phyloP scores from a whole-genome alignment of 2,797 vertebrate species.

The Xiphophorus birchmanni region DNA sequence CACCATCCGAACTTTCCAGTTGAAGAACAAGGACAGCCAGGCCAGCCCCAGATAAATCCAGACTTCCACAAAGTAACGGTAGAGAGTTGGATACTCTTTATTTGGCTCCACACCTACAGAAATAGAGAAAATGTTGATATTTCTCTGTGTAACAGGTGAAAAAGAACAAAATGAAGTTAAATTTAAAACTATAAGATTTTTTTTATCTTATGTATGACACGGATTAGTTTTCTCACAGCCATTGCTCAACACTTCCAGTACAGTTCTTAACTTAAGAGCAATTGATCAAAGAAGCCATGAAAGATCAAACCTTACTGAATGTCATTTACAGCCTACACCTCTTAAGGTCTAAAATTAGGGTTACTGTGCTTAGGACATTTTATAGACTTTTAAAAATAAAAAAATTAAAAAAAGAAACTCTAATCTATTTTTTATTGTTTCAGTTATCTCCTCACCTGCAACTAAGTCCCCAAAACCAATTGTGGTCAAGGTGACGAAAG shows the following conservation, averaged over 20 bases:
- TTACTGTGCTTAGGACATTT: not conserved
- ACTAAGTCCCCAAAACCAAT: slow-evolving; percentile 98
- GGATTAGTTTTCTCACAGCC: not conserved
- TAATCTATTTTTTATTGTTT: not conserved
- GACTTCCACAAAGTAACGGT: slow-evolving; percentile 98
- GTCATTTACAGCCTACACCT: not conserved
- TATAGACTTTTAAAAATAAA: not conserved
- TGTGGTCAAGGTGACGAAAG: slow-evolving; percentile 98
- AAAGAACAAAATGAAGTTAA: not conserved
- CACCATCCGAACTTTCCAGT: slow-evolving; percentile 99
- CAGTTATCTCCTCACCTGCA: slow-evolving; percentile 83
- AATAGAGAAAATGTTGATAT: slow-evolving; percentile 16
- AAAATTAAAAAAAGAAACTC: too few relatives aligned
- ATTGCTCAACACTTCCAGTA: not conserved
- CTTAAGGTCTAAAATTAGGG: not conserved
- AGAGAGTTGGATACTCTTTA: slow-evolving; percentile 90
- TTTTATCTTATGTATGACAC: not conserved
- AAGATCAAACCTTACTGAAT: not conserved
- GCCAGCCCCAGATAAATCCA: slow-evolving; percentile 98
- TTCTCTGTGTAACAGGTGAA: not conserved
- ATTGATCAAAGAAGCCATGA: not conserved
- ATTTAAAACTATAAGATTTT: not conserved
- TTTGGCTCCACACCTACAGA: slow-evolving; percentile 91
- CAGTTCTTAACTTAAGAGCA: not conserved
- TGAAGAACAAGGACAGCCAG: slow-evolving; percentile 98